Evolutionary conservation across 1,140 invertebrate genomes (phyloP).

Genomic region (Trissolcus basalis): DNA sequence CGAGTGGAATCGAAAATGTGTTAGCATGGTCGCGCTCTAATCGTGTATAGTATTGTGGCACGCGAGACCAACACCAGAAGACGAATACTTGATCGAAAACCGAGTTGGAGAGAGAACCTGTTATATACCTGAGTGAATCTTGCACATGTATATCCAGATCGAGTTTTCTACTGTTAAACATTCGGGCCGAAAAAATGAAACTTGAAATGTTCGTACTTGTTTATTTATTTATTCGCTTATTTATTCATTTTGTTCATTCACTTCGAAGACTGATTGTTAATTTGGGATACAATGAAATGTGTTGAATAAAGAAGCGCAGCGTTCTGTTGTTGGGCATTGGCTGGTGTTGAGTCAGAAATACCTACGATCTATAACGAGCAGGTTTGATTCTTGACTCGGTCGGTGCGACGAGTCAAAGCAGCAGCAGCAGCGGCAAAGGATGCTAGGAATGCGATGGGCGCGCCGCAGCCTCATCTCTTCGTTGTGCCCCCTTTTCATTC

Average conservation of each 20-base stretch:
- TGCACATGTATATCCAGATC: conserved; percentile 39
- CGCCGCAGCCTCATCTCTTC: conserved; percentile 53
- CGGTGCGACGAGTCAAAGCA: conserved; percentile 67
- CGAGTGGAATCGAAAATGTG: conserved; percentile 20
- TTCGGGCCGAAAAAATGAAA: neutral
- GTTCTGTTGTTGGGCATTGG: too few relatives aligned
- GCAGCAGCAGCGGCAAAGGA: conserved; percentile 63
- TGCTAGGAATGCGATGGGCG: conserved; percentile 71
- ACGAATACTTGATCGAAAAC: conserved; percentile 38
- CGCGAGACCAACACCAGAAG: conserved; percentile 58
- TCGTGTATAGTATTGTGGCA: conserved; percentile 43
- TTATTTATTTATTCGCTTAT: too few relatives aligned
- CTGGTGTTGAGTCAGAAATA: conserved; percentile 58
- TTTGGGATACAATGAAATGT: too few relatives aligned
- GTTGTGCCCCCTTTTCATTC: conserved; percentile 1
- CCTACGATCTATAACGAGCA: conserved; percentile 66
- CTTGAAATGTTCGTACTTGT: too few relatives aligned
- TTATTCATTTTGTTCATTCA: too few relatives aligned
- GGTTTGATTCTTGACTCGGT: conserved; percentile 64
- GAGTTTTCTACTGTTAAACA: conserved; percentile 17
- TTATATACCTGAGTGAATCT: conserved; percentile 42
- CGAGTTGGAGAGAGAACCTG: conserved; percentile 36
- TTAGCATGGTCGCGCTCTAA: conserved; percentile 33
- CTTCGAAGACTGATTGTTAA: neutral
- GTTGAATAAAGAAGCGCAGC: too few relatives aligned